Evolutionary conservation across 2,888 invertebrate species (phyloP).

Genomic region (Electrophaes corylata): DNA sequence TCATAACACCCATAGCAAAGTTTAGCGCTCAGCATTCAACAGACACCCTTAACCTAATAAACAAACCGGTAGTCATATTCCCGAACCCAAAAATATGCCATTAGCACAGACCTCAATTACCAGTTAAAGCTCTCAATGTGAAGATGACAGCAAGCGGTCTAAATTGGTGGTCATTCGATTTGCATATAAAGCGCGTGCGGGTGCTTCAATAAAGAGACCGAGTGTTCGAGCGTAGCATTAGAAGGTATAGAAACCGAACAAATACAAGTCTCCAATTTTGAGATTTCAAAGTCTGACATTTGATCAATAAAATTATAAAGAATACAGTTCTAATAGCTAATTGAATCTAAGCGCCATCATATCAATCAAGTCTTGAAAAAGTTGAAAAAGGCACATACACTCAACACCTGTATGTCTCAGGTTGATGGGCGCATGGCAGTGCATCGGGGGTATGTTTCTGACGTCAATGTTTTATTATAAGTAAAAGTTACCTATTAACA

Average conservation of each 20-base stretch:
- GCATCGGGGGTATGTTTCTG: too few species aligned
- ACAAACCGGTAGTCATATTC: not conserved
- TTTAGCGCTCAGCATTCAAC: not conserved
- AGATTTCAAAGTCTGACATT: not conserved
- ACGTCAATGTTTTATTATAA: too few species aligned
- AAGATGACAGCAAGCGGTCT: slow-evolving; percentile 60
- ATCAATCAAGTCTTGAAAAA: too few species aligned
- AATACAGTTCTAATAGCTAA: too few species aligned
- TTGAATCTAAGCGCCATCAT: too few species aligned
- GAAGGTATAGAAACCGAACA: slow-evolving; percentile 8
- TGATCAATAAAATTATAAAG: too few species aligned
- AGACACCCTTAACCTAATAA: slow-evolving; percentile 3
- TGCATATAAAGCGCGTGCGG: slow-evolving; percentile 70
- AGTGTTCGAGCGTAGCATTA: slow-evolving; percentile 21
- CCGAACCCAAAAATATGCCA: slow-evolving; percentile 47
- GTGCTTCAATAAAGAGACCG: slow-evolving; percentile 22
- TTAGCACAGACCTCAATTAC: slow-evolving; percentile 53
- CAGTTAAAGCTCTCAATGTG: slow-evolving; percentile 49
- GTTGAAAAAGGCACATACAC: too few species aligned
- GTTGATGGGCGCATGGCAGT: too few species aligned
- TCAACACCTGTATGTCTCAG: too few species aligned
- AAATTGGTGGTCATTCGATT: slow-evolving; percentile 77
- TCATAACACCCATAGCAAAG: too few species aligned
- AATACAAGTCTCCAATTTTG: not conserved
- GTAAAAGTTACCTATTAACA: too few species aligned